These are phyloP conservation scores for Oryzias woworae DNA, from an alignment of 2,113 vertebrate species.

Conservation along the genomic window DNA sequence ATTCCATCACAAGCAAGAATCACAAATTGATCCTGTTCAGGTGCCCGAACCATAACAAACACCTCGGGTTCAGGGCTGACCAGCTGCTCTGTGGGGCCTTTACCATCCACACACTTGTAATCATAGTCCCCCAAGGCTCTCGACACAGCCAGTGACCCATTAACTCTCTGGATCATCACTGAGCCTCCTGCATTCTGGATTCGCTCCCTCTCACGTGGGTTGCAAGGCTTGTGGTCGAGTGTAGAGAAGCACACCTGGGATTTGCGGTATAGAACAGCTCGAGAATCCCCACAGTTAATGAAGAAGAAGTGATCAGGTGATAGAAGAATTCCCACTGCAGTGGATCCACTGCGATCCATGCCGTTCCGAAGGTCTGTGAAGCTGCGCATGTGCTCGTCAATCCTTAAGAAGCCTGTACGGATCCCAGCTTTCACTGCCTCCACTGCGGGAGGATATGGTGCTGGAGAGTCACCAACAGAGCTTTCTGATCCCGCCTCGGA, in stretches of 20 bases:
- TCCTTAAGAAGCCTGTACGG: constrained; percentile 95
- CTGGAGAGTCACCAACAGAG: constrained; percentile 72
- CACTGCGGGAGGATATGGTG: constrained; percentile 79
- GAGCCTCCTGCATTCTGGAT: constrained; percentile 99
- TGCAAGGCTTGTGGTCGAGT: constrained; percentile 98
- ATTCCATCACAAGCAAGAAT: constrained; percentile 97
- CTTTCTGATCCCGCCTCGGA: constrained; percentile 62
- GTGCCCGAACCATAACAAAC: constrained; percentile 88
- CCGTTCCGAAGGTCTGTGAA: constrained; percentile 96
- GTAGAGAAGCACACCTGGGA: constrained; percentile 96
- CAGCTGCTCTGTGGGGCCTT: constrained; percentile 97
- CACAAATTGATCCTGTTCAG: constrained; percentile 95
- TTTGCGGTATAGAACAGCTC: constrained; percentile 91
- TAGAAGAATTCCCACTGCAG: constrained; percentile 92
- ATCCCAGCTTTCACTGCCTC: constrained; percentile 93
- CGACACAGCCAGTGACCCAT: constrained; percentile 96
- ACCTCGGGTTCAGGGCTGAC: constrained; percentile 98
- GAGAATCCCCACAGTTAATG: constrained; percentile 98
- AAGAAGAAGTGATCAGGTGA: constrained; percentile 95
- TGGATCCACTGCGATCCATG: constrained; percentile 97
- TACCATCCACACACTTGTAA: constrained; percentile 98
- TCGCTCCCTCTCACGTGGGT: constrained; percentile 95
- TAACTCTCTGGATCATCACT: constrained; percentile 98
- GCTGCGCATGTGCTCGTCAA: constrained; percentile 98
- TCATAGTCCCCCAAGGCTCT: constrained; percentile 98